Conservation (phyloP, 2,888 invertebrate genomes). For the Drosophila pseudotakahashii region DNA sequence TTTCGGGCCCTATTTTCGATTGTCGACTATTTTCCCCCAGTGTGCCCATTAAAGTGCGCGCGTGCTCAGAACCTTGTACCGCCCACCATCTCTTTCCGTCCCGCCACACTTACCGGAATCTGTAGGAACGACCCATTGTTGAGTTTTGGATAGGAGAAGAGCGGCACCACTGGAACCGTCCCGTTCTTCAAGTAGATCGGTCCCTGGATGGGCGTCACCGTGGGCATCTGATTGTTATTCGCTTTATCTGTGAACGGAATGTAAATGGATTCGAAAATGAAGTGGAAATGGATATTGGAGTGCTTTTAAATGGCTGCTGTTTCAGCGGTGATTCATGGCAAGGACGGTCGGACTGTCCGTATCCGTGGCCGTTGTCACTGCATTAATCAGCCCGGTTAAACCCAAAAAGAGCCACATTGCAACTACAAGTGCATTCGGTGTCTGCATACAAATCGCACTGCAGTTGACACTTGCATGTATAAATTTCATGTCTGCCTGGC, state of each 20-base stretch:
- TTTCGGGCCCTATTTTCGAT: background rate
- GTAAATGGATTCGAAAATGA: conserved; percentile 23
- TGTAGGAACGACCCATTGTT: conserved; percentile 95
- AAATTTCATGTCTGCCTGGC: conserved; percentile 58
- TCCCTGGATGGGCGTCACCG: conserved; percentile 93
- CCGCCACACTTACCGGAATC: conserved; percentile 91
- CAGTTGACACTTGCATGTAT: conserved; percentile 65
- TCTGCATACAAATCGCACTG: conserved; percentile 66
- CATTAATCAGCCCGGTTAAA: conserved; percentile 61
- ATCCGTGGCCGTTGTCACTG: conserved; percentile 37
- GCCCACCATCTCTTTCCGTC: background rate
- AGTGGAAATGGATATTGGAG: conserved; percentile 34
- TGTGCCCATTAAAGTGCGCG: conserved; percentile 50
- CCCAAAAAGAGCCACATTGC: conserved; percentile 36
- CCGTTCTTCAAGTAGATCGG: conserved; percentile 95
- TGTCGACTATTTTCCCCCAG: conserved; percentile 1
- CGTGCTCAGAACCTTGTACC: conserved; percentile 41
- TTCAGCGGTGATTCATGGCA: conserved; percentile 54
- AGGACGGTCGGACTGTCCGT: conserved; percentile 42
- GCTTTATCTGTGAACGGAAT: conserved; percentile 55
- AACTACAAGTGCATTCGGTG: conserved; percentile 60
- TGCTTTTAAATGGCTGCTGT: conserved; percentile 32
- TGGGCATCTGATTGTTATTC: conserved; percentile 84
- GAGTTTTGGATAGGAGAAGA: conserved; percentile 92
- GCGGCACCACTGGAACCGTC: conserved; percentile 93